A percentile compares a stretch with the other conserved stretches of the same genome.
Evolutionary conservation across 2,888 invertebrate species (phyloP).

Genomic region (Bimastos eiseni): DNA sequence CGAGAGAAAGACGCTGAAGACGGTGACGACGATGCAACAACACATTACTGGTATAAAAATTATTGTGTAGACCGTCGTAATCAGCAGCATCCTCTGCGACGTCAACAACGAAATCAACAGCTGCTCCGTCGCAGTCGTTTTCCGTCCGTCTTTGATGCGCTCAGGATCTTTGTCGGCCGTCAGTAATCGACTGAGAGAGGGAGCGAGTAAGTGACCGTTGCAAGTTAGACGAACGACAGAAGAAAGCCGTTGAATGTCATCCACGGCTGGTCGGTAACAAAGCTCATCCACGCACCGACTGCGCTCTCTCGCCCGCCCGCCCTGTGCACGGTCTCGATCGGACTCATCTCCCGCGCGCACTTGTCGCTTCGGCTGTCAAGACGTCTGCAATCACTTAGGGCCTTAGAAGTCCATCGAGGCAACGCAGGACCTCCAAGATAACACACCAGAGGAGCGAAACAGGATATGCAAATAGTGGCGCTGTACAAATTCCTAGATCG

Average conservation of each 20-base stretch:
- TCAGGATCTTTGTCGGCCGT: background rate
- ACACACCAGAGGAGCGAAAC: background rate
- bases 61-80: background rate
- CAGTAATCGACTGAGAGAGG: background rate
- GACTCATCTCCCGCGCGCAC: background rate
- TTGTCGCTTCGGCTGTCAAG: background rate
- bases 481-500: background rate
- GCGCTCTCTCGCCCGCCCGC: background rate
- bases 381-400: background rate
- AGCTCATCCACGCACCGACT: background rate
- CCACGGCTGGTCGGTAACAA: background rate
- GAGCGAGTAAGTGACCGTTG: background rate
- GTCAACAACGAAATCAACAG: background rate
- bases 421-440: background rate
- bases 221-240: conserved; percentile 4
- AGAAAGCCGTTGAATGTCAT: background rate
- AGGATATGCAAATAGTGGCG: background rate
- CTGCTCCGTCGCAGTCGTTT: background rate
- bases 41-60: background rate
- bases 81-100: background rate
- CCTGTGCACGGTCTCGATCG: background rate
- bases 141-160: background rate
- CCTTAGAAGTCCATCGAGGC: conserved; percentile 4
- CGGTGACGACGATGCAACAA: too few species aligned
- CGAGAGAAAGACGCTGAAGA: too few species aligned